Evolutionary conservation across 2,797 vertebrate genomes (phyloP), one percentile per base, ranked within the genome.

Genomic region (Ptychadena robeensis): DNA sequence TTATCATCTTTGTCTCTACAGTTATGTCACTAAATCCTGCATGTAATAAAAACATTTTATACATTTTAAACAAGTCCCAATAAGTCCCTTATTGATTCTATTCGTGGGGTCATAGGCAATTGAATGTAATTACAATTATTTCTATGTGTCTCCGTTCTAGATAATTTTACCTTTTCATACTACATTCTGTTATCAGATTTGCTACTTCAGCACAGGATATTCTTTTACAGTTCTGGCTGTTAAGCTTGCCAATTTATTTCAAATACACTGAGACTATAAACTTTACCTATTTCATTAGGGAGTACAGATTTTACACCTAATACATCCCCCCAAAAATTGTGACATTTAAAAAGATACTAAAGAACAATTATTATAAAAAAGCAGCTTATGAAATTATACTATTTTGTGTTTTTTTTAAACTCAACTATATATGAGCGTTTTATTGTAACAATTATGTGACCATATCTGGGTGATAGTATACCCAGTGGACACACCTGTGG

Each of bases 21-120:
- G 12, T 9, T 30, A 68, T n/a, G 44, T 30, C 75, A 67, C 63
- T 69, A 68, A 68, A 79, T 79, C 76, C 34, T 35, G 37, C 35
- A 27, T 69, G 22, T 69, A 69, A 69, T 69, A 35, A 69, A 69
- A 38, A 44, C 9, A 9, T 9, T 0, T 27, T n/a, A 69, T 68
- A 28, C 22, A 28, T 11, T 69, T 38, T 38, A 38, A 69, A 25
- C 3, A 69, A 14, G 5, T 37, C 57, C 14, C 40, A 48, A 34
- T 69, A 27, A 22, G 14, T 34, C 9, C 0, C 12, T 73, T 25
- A 73, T 53, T 35, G 34, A 73, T 61, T 25, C 8, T 61, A 74
- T 74, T 10, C 12, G 27, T 27, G 27, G 5, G 12, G 15, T 63
- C 14, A 38, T 38, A 59, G 7, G 1, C 53, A 25, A 5, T 73